phyloP scores from a whole-genome alignment of 2,113 vertebrate species.

The Apistogramma diplotaenia region DNA sequence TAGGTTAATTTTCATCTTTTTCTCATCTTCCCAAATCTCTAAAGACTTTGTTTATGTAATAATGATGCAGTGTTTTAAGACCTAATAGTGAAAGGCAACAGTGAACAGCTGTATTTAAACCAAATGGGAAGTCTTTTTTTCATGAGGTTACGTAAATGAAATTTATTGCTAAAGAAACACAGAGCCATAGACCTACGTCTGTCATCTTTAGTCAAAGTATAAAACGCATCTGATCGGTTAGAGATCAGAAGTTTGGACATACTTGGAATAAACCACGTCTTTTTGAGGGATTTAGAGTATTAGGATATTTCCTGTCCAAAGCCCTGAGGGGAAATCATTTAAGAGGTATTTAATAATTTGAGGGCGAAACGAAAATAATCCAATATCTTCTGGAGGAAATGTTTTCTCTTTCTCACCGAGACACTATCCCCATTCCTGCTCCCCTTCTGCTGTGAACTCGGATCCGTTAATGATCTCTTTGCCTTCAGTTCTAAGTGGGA shows the following conservation, averaged over 20 bases:
- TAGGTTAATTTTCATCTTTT: background rate
- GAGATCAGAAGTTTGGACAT: conserved; percentile 6
- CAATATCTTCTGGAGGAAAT: conserved; percentile 9
- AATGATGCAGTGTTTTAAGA: background rate
- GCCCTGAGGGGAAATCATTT: conserved; percentile 28
- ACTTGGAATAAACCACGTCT: conserved; percentile 10
- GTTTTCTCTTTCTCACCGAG: conserved; percentile 22
- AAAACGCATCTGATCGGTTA: conserved; percentile 20
- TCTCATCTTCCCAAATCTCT: background rate
- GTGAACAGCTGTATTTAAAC: background rate
- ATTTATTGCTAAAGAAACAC: background rate
- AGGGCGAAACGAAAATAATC: conserved; percentile 43
- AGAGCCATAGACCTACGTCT: background rate
- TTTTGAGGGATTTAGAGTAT: conserved; percentile 38
- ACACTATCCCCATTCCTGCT: conserved; percentile 8
- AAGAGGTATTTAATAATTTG: conserved; percentile 45
- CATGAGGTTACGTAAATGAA: background rate
- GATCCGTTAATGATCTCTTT: conserved; percentile 77
- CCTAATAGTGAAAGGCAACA: background rate
- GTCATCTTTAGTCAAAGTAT: background rate
- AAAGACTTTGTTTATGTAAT: background rate
- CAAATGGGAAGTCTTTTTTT: background rate
- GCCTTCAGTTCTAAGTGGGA: conserved; percentile 70
- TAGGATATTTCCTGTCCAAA: conserved; percentile 46
- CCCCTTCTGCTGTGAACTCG: conserved; percentile 18